Base-by-base conservation (phyloP, 2,113 vertebrate genomes). In the Ceyx margarethae region DNA sequence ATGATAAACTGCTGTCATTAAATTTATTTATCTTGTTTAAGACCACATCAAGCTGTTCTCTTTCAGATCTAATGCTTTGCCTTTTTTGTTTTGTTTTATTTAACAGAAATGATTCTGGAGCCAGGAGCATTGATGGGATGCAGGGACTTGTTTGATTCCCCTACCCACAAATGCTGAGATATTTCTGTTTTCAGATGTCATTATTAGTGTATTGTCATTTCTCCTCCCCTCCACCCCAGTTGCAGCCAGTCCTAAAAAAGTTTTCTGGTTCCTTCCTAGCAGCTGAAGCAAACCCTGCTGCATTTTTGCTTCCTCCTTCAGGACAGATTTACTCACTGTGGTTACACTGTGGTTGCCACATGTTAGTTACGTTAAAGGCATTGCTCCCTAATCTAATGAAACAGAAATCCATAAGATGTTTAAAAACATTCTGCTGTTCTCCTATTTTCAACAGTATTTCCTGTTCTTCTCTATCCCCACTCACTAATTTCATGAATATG, bases 321-420 rank as follows among this genome's bases (percentile, higher is more conserved):
- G 79, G 91, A 85, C 91, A 91, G 92, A 96, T 96, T 94, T 94
- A 82, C 81, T 87, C 64, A 33, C 81, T 91, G 96, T 94, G 91
- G 92, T 96, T 91, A 71, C 75, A 61, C 72, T 93, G 92, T 92
- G 95, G 92, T 91, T 80, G 81, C 81, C 87, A 89, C 81, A 93
- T 92, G 94, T 85, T 96, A 91, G 60, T 78, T 91, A 91, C 76
- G 64, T 93, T 91, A 80, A 87, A 95, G 81, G 78, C 79, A 57
- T 75, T 78, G 75, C 57, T 87, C 53, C 83, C 65, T 91, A 76
- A 89, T 82, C 87, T 91, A 77, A 89, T 71, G 84, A 89, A 93
- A 87, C 72, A 93, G 81, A 91, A 94, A 93, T 89, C 79, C 81
- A 68, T 60, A 79, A 71, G 64, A 82, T n/a, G 22, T 31, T 64